These are phyloP conservation scores for Gerosis bhagava DNA, from an alignment of 2,888 invertebrate genomes.

Conservation along the genomic window DNA sequence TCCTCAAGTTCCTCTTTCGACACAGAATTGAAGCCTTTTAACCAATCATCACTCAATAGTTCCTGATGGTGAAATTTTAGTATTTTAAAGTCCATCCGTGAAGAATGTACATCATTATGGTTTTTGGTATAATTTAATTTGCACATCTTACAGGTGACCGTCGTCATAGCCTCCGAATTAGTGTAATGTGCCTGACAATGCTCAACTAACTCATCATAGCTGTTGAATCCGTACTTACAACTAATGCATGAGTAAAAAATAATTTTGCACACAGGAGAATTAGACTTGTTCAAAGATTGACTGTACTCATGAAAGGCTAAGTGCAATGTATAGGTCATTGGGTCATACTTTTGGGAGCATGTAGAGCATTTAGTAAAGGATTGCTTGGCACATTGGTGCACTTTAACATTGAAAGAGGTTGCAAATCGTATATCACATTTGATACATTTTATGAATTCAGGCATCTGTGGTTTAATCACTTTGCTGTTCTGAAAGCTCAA, in stretches of 20 bases:
- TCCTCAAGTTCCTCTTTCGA: constrained; percentile 40
- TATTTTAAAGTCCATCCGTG: constrained; percentile 40
- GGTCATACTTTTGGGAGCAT: constrained; percentile 35
- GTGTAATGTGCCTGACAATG: constrained; percentile 54
- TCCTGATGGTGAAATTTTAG: constrained; percentile 42
- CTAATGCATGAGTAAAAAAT: constrained; percentile 46
- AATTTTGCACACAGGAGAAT: no score
- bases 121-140: constrained; percentile 43
- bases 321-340: constrained; percentile 42
- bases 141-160: constrained; percentile 43
- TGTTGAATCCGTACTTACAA: constrained; percentile 46
- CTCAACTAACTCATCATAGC: constrained; percentile 51
- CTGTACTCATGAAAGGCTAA: constrained; percentile 42
- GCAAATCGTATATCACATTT: constrained; percentile 43
- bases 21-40: constrained; percentile 42
- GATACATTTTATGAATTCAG: constrained; percentile 39
- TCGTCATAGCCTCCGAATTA: constrained; percentile 28
- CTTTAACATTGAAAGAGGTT: no score
- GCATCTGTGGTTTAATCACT: constrained; percentile 36
- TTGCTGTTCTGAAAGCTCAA: constrained; percentile 30
- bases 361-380: no score
- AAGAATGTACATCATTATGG: not conserved
- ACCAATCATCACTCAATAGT: constrained; percentile 46
- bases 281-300: no score
- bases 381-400: no score